These are phyloP conservation scores for Loriculus beryllinus DNA, from an alignment of 2,797 vertebrate species.

Conservation along the genomic window DNA sequence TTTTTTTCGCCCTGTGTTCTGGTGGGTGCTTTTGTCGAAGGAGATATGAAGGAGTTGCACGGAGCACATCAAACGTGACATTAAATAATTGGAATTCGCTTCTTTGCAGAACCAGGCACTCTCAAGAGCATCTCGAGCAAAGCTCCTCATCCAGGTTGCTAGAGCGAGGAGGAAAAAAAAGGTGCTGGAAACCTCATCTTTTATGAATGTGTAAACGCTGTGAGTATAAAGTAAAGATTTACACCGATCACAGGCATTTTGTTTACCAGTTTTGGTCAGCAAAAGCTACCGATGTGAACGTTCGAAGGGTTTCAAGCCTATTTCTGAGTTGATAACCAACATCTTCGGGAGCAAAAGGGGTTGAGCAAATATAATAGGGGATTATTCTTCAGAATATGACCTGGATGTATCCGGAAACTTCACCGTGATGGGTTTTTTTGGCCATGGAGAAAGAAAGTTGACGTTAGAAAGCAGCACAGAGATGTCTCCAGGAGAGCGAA, in stretches of 20 bases:
- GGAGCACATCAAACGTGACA: not conserved
- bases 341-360: not conserved
- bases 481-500: conserved; percentile 63
- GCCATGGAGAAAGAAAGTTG: not conserved
- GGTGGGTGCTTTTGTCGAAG: not conserved
- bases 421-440: rapidly evolving
- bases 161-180: not conserved
- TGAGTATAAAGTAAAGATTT: conserved; percentile 6
- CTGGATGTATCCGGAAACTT: rapidly evolving
- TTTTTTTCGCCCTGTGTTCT: not conserved
- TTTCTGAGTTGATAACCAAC: not conserved
- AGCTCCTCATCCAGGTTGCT: not conserved
- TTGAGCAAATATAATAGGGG: not conserved
- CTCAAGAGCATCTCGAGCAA: not conserved
- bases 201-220: not conserved
- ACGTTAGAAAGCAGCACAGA: not conserved
- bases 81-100: not conserved
- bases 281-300: not conserved
- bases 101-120: not conserved
- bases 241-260: not conserved
- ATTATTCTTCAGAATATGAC: not conserved
- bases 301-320: not conserved
- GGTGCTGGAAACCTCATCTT: not conserved
- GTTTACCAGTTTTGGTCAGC: not conserved
- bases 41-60: not conserved